These are phyloP conservation scores for Gorsachius goisagi DNA, from an alignment of 2,113 vertebrate genomes.

Conservation along the genomic window DNA sequence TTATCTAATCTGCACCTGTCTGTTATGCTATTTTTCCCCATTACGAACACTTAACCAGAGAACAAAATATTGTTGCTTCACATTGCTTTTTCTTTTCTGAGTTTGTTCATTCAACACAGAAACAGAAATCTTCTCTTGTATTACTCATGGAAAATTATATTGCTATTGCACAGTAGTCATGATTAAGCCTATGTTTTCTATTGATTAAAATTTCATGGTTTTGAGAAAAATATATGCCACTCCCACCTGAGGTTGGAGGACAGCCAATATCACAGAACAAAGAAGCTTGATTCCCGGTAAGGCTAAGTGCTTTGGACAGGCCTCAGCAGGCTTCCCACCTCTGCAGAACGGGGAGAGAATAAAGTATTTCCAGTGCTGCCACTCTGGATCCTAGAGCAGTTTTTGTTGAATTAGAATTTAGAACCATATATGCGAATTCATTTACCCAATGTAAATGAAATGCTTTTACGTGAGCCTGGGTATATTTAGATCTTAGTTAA, in stretches of 20 bases:
- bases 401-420: background rate
- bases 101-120: background rate
- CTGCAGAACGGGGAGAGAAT: background rate
- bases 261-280: background rate
- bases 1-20: background rate
- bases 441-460: conserved; percentile 38
- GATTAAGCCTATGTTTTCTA: background rate
- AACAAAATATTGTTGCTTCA: background rate
- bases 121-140: background rate
- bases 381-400: background rate
- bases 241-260: background rate
- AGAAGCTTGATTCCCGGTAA: background rate
- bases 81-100: background rate
- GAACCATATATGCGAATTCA: background rate
- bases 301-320: background rate
- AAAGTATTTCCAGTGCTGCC: background rate
- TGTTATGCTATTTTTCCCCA: background rate
- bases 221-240: background rate
- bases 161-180: background rate
- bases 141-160: background rate
- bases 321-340: background rate
- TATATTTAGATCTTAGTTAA: background rate
- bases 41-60: background rate
- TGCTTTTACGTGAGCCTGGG: background rate
- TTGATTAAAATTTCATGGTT: background rate